Percentiles rank a stretch among this genome's conserved stretches.
Conservation (phyloP, 1,140 invertebrate species). For the Trinorchestia longiramus region DNA sequence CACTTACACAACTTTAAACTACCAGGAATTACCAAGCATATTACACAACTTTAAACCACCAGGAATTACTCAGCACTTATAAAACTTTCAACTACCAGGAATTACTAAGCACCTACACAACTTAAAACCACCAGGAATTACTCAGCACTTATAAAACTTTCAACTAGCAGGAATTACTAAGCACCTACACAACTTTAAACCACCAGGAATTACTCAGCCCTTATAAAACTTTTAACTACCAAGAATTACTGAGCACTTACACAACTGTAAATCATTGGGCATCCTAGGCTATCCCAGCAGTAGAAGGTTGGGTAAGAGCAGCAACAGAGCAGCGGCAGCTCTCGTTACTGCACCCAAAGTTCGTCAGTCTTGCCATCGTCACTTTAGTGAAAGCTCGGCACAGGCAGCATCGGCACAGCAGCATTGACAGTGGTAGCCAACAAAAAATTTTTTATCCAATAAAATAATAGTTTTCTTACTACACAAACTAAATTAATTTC, state of each 20-base stretch:
- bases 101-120: too few species aligned
- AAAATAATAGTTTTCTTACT: not conserved
- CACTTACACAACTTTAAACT: too few species aligned
- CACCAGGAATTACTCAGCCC: slow-evolving; percentile 66
- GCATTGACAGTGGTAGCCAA: not conserved
- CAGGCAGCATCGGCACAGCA: not conserved
- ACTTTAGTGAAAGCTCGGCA: not conserved
- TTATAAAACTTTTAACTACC: too few species aligned
- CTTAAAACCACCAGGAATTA: too few species aligned
- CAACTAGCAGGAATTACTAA: too few species aligned
- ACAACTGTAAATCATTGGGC: slow-evolving; percentile 65
- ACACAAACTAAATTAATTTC: not conserved
- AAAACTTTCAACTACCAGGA: too few species aligned
- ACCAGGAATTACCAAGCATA: too few species aligned
- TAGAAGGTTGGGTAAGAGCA: slow-evolving; percentile 47
- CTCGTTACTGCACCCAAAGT: slow-evolving; percentile 11
- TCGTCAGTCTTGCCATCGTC: not conserved
- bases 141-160: too few species aligned
- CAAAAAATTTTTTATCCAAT: not conserved
- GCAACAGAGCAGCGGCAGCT: slow-evolving; percentile 39
- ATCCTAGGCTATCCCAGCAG: slow-evolving; percentile 64
- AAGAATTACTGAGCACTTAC: slow-evolving; percentile 56
- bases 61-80: too few species aligned
- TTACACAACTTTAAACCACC: too few species aligned
- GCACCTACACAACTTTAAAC: slow-evolving; percentile 63